Base-by-base conservation (phyloP, 2,113 vertebrate species). In the Pluvianellus socialis region DNA sequence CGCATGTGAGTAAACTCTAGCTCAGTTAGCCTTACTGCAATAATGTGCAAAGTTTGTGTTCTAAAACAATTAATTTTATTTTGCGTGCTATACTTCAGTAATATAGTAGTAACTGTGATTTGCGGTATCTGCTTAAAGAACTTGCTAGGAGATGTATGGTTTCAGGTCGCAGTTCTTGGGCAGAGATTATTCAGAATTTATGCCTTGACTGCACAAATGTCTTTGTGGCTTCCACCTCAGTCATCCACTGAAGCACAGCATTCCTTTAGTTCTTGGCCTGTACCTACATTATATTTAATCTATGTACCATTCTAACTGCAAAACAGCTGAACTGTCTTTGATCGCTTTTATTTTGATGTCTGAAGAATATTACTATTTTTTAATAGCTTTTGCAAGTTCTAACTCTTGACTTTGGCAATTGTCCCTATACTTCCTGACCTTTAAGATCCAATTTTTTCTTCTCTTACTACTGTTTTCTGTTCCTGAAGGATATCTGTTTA, bases 301-400 rank as follows among this genome's bases (percentile, higher is more conserved):
- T 90, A 28, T 52, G 62, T 62, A 75, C 56, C 73, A 82, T 87
- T 90, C 73, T 75, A 89, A 47, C 38, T 47, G 89, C 49, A 82
- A 63, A 96, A 27, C 90, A 87, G 70, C n/a, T 79, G 72, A 81
- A 82, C 49, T 92, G 67, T 55, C 89, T 87, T 94, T 87, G 53
- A 65, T 89, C 0, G 0, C 82, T 90, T 85, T 89, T 92, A 74
- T 95, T 92, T 91, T 94, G 86, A 75, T 75, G 65, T 65, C 61
- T 91, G 83, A 86, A 92, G 63, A 95, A 72, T 90, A 87, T 72
- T 58, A 71, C 50, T 91, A 23, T 0, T 84, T 92, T 95, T 81
- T 53, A 96, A 79, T 53, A 94, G 73, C 47, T 91, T 94, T 90
- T 95, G 21, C 42, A 89, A 94, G 70, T 81, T 84, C 53, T 47